Evolutionary conservation across 92 coral and sea anemone species (phyloP).

Genomic region (Micromussa lordhowensis): DNA sequence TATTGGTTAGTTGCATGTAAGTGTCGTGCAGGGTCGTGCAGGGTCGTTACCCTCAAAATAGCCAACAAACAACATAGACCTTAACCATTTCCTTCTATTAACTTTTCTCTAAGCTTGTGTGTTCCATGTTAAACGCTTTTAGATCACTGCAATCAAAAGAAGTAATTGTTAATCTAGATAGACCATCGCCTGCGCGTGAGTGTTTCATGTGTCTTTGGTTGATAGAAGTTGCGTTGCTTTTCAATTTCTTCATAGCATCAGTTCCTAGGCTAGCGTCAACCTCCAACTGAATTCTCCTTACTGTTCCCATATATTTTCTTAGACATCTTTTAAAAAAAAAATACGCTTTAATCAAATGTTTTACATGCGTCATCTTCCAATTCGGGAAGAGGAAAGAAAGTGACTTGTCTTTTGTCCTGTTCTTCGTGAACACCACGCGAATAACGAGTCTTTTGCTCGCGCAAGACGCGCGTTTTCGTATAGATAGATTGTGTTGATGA

Average conservation of each 20-base stretch:
- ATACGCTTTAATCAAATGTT: neutral
- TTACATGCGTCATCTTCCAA: neutral
- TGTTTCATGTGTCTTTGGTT: slow-evolving; percentile 21
- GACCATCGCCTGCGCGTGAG: slow-evolving; percentile 24
- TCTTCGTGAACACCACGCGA: neutral
- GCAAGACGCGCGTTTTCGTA: no score
- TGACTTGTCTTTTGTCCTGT: neutral
- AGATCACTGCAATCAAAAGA: neutral
- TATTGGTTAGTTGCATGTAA: no score
- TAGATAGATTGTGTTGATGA: no score
- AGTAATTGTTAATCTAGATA: neutral
- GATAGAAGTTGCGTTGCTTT: neutral
- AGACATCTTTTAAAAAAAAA: neutral
- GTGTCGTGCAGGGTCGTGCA: no score
- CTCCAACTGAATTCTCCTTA: neutral
- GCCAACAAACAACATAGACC: no score
- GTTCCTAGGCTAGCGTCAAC: neutral
- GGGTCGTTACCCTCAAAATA: no score
- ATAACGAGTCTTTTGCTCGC: no score
- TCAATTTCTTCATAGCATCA: neutral
- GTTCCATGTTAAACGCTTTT: neutral
- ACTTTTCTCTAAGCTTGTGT: neutral
- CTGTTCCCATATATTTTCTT: neutral
- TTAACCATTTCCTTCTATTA: no score
- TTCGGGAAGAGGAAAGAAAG: neutral